phyloP scores from a whole-genome alignment of 2,888 invertebrate genomes.

The Cephus nigrinus region DNA sequence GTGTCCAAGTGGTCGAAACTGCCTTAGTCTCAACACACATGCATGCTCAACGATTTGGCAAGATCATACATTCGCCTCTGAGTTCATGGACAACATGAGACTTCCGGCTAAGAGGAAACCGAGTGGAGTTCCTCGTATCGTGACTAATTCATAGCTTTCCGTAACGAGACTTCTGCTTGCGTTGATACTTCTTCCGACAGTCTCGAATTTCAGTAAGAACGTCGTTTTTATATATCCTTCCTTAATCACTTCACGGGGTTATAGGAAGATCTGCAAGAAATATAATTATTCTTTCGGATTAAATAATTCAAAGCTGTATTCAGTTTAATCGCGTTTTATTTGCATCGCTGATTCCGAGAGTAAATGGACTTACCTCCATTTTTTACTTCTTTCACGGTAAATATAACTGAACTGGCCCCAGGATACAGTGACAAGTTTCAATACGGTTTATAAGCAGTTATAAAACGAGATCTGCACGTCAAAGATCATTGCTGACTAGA shows the following conservation, averaged over 20 bases:
- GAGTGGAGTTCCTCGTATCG: slow-evolving; percentile 40
- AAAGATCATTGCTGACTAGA: too few relatives aligned
- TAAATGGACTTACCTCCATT: neutral
- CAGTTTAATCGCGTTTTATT: neutral
- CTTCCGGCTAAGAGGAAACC: slow-evolving; percentile 38
- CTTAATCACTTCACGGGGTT: neutral
- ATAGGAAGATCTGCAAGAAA: neutral
- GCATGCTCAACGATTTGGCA: neutral
- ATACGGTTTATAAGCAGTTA: neutral
- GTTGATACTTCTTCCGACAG: neutral
- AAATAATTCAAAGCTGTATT: neutral
- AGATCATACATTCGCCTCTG: neutral
- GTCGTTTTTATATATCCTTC: neutral
- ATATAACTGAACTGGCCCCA: neutral
- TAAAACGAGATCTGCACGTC: neutral
- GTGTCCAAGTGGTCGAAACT: neutral
- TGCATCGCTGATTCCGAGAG: neutral
- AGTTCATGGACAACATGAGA: slow-evolving; percentile 27
- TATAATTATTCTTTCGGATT: neutral
- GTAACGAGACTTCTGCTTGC: neutral
- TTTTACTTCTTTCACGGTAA: neutral
- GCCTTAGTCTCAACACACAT: neutral
- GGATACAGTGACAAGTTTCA: neutral
- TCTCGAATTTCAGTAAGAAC: too few relatives aligned
- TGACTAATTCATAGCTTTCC: slow-evolving; percentile 24